Conservation (phyloP, 2,113 vertebrate species). For the Hypocryptadius cinnamomeus region DNA sequence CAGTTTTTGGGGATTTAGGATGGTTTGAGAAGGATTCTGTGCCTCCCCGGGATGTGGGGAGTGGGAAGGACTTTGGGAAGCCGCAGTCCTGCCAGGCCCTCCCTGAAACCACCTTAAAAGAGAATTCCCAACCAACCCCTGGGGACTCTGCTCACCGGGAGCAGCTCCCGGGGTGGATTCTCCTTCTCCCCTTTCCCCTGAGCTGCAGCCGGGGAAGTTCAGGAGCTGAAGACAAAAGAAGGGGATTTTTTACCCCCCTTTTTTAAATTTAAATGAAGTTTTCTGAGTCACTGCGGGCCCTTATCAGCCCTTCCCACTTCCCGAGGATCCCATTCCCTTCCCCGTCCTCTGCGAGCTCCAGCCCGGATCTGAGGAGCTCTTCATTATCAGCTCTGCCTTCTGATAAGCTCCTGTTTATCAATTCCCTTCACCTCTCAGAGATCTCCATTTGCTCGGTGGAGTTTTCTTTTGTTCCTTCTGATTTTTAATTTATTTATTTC, state of each 20-base stretch:
- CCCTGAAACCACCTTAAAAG: neutral
- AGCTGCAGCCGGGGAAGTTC: neutral
- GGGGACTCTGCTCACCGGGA: neutral
- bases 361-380: slow-evolving; percentile 30
- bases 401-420: slow-evolving; percentile 51
- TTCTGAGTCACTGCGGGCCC: neutral
- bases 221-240: neutral
- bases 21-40: rapidly evolving
- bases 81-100: neutral
- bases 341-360: neutral
- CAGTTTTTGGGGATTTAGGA: rapidly evolving
- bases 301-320: slow-evolving; percentile 43
- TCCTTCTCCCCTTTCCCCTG: neutral
- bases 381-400: slow-evolving; percentile 30
- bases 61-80: neutral
- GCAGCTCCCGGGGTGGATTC: neutral
- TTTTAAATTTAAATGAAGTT: neutral
- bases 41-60: neutral
- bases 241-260: rapidly evolving
- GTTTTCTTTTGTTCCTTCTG: neutral
- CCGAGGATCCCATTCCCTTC: slow-evolving; percentile 26
- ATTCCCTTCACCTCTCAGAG: neutral
- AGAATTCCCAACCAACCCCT: rapidly evolving
- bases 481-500: neutral
- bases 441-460: neutral